Conservation (phyloP, 2,888 invertebrate genomes). For the Cyclophora punctaria region DNA sequence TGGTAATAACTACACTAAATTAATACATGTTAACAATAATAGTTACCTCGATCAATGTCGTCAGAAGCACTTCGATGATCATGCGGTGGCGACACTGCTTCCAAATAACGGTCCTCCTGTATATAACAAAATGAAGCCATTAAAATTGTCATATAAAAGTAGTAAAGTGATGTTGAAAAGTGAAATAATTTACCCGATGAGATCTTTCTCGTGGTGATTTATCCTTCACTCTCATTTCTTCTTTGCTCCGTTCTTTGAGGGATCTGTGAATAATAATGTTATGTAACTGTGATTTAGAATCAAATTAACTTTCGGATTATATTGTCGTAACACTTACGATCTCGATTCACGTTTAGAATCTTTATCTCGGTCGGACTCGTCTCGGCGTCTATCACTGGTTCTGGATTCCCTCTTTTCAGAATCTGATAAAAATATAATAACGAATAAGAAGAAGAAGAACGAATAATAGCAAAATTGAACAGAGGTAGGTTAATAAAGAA, state of each 20-base stretch:
- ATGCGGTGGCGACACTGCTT: slow-evolving; percentile 64
- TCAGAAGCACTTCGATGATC: slow-evolving; percentile 72
- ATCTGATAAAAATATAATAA: slow-evolving; percentile 26
- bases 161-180: not conserved
- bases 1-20: no score
- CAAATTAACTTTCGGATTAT: not conserved
- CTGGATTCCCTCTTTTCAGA: slow-evolving; percentile 53
- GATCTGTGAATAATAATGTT: slow-evolving; percentile 26
- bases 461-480: no score
- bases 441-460: no score
- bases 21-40: not conserved
- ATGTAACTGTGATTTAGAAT: no score
- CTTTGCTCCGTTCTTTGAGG: slow-evolving; percentile 78
- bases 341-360: slow-evolving; percentile 62
- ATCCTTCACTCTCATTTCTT: slow-evolving; percentile 74
- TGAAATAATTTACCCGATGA: slow-evolving; percentile 45
- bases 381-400: slow-evolving; percentile 52
- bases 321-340: slow-evolving; percentile 37
- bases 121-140: not conserved
- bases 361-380: slow-evolving; percentile 60
- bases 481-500: no score
- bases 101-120: slow-evolving; percentile 69
- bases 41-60: slow-evolving; percentile 63
- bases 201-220: slow-evolving; percentile 68
- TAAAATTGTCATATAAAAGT: no score